Conservation (phyloP, 2,888 invertebrate species). For the Serrognathus titanus region DNA sequence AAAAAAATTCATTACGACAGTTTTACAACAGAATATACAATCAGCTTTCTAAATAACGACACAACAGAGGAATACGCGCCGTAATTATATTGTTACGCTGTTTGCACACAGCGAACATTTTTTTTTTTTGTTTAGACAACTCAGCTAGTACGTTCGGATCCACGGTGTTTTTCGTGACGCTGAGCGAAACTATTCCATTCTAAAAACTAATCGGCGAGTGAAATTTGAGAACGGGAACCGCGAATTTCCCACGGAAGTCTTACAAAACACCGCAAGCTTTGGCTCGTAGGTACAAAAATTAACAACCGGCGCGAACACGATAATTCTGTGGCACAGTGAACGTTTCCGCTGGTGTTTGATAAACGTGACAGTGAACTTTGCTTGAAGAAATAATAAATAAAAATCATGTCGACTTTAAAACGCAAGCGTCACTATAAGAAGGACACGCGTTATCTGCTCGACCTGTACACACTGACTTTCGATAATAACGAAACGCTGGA, state of each 20-base stretch:
- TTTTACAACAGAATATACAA: neutral
- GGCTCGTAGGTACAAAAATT: too few relatives aligned
- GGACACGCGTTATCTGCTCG: slow-evolving; percentile 77
- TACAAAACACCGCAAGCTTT: too few relatives aligned
- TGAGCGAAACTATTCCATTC: neutral
- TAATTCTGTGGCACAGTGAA: too few relatives aligned
- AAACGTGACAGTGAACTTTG: neutral
- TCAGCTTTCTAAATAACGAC: slow-evolving; percentile 11
- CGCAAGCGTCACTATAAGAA: slow-evolving; percentile 78
- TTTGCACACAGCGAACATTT: slow-evolving; percentile 12
- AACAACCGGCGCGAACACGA: too few relatives aligned
- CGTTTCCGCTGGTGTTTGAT: neutral
- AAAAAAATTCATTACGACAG: too few relatives aligned
- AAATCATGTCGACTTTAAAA: slow-evolving; percentile 44
- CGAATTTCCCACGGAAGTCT: too few relatives aligned
- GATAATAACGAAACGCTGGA: slow-evolving; percentile 77
- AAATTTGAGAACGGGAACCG: too few relatives aligned
- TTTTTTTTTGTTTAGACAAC: slow-evolving; percentile 9
- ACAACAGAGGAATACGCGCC: slow-evolving; percentile 7
- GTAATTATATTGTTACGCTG: slow-evolving; percentile 11
- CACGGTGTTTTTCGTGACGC: neutral
- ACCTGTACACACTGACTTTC: slow-evolving; percentile 82
- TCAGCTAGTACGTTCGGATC: slow-evolving; percentile 5
- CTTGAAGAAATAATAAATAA: neutral
- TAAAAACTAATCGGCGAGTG: too few relatives aligned